A percentile compares a stretch with the other conserved stretches of the same genome.
Conservation (phyloP, 2,888 invertebrate genomes). For the Chloromyia formosa region DNA sequence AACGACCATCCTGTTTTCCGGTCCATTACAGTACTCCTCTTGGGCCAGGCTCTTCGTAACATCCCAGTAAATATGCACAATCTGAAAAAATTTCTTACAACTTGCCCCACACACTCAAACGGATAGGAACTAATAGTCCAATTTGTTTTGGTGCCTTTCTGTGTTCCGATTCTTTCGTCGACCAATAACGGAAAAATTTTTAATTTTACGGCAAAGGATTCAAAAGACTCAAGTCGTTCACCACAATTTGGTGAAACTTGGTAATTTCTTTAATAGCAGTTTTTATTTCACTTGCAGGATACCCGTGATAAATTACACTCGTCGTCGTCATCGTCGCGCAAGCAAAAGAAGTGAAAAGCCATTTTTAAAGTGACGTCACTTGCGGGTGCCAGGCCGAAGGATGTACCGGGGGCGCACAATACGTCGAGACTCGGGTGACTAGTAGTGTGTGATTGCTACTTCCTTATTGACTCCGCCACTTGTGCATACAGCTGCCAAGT, state of each 20-base stretch:
- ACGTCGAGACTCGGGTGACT: neutral
- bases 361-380: conserved; percentile 32
- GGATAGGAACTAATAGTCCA: neutral
- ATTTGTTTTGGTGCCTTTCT: neutral
- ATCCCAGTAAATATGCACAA: too few relatives aligned
- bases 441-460: conserved; percentile 25
- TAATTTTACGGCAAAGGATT: conserved; percentile 3
- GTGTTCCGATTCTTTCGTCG: neutral
- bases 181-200: neutral
- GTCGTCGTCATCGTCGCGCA: neutral
- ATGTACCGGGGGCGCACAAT: too few relatives aligned
- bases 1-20: too few relatives aligned
- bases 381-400: too few relatives aligned
- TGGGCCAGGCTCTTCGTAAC: too few relatives aligned
- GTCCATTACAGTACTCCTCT: too few relatives aligned
- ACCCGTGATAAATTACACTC: conserved; percentile 29
- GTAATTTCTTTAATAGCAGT: conserved; percentile 21
- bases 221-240: neutral
- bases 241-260: conserved; percentile 16
- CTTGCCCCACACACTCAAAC: neutral
- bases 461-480: conserved; percentile 35
- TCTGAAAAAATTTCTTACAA: neutral
- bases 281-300: conserved; percentile 29
- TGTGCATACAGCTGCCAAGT: conserved; percentile 30
- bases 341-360: conserved; percentile 16